phyloP scores from a whole-genome alignment of 2,797 vertebrate species.

The Coregonus ussuriensis region DNA sequence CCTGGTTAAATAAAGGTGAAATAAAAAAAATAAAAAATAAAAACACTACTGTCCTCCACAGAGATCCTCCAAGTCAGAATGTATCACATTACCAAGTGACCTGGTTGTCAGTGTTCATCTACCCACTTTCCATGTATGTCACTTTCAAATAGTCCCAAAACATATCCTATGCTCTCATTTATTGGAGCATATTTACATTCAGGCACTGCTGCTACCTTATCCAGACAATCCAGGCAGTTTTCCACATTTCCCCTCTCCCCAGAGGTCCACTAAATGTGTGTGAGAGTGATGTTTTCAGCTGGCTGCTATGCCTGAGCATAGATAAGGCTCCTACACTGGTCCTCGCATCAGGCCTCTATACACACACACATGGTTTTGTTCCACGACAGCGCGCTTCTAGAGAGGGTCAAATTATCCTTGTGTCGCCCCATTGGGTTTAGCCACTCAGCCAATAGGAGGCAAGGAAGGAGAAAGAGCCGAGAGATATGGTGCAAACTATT shows the following conservation, averaged over 20 bases:
- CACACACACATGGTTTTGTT: slow-evolving; percentile 35
- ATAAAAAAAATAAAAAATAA: too few relatives aligned
- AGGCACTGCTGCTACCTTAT: not conserved
- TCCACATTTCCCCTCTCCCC: not conserved
- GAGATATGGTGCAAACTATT: slow-evolving; percentile 58
- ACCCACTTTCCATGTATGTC: not conserved
- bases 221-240: not conserved
- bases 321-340: not conserved
- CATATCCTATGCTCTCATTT: not conserved
- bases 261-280: not conserved
- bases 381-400: slow-evolving; percentile 37
- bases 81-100: not conserved
- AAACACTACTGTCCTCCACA: not conserved
- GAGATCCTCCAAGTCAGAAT: not conserved
- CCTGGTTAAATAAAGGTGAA: too few relatives aligned
- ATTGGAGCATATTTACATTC: not conserved
- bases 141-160: not conserved
- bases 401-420: slow-evolving; percentile 50
- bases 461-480: slow-evolving; percentile 38
- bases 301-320: not conserved
- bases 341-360: not conserved
- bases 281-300: not conserved
- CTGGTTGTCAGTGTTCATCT: too few relatives aligned
- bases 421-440: slow-evolving; percentile 51
- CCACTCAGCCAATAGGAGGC: slow-evolving; percentile 21